Percentiles rank a stretch among this genome's conserved stretches.
phyloP scores from a whole-genome alignment of 2,888 invertebrate genomes.

The Idaea biselata region DNA sequence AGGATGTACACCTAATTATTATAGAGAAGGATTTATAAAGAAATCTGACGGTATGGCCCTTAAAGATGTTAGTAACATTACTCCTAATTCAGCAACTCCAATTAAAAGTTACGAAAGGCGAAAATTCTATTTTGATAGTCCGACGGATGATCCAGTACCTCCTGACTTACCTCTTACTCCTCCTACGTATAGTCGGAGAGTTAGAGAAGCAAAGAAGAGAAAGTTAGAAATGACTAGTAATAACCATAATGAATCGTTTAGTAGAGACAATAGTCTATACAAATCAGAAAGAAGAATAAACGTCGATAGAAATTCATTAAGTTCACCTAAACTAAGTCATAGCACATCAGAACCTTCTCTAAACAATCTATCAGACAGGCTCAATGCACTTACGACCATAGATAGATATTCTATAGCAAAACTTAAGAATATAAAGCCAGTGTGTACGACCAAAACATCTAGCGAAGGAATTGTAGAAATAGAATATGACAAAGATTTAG shows the following conservation, averaged over 20 bases:
- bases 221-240: conserved; percentile 69
- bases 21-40: conserved; percentile 79
- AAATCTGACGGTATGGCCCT: conserved; percentile 75
- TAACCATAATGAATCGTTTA: conserved; percentile 54
- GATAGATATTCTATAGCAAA: conserved; percentile 56
- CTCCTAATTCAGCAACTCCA: conserved; percentile 72
- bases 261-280: conserved; percentile 59
- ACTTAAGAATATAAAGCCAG: conserved; percentile 41
- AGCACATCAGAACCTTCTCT: conserved; percentile 69
- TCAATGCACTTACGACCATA: conserved; percentile 51
- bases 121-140: conserved; percentile 49
- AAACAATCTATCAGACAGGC: conserved; percentile 61
- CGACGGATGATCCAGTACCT: conserved; percentile 54
- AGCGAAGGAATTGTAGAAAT: conserved; percentile 79
- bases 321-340: conserved; percentile 54
- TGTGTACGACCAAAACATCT: conserved; percentile 67
- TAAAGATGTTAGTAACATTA: conserved; percentile 83
- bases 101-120: conserved; percentile 56
- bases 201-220: conserved; percentile 72
- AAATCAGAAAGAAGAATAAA: conserved; percentile 68
- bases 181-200: conserved; percentile 70
- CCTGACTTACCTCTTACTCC: conserved; percentile 67
- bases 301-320: conserved; percentile 47
- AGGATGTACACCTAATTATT: conserved; percentile 81
- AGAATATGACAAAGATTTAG: conserved; percentile 76